Evolutionary conservation across 2,888 invertebrate species (phyloP).

Genomic region (Tipula lateralis): DNA sequence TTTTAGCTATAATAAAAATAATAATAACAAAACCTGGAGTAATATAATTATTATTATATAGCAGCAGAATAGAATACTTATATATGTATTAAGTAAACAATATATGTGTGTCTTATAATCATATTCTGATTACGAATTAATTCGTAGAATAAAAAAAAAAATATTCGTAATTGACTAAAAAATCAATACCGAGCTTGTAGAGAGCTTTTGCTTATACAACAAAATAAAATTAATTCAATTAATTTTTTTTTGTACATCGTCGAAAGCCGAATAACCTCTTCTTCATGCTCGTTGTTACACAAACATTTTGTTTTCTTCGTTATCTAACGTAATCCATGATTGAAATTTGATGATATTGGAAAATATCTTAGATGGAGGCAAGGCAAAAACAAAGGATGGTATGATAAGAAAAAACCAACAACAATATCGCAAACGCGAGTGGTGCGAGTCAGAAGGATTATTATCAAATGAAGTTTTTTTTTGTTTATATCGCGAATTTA

Average conservation of each 20-base stretch:
- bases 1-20: not conserved
- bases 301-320: not conserved
- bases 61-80: too few relatives aligned
- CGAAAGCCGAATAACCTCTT: constrained; percentile 1
- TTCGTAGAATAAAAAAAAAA: not conserved
- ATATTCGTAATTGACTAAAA: not conserved
- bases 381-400: not conserved
- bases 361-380: not conserved
- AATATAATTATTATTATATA: not conserved
- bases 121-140: constrained; percentile 1
- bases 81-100: not conserved
- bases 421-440: not conserved
- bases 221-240: constrained; percentile 19
- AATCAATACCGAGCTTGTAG: not conserved
- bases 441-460: not conserved
- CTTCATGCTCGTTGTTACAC: not conserved
- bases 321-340: constrained; percentile 16
- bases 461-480: not conserved
- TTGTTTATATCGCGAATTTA: not conserved
- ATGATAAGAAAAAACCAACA: not conserved
- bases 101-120: not conserved
- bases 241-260: not conserved
- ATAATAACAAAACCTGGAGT: not conserved
- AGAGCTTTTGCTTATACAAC: not conserved
- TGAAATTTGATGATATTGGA: constrained; percentile 24